These are phyloP conservation scores for Blastomussa wellsi DNA, from an alignment of 92 coral and sea anemone species.

Conservation along the genomic window DNA sequence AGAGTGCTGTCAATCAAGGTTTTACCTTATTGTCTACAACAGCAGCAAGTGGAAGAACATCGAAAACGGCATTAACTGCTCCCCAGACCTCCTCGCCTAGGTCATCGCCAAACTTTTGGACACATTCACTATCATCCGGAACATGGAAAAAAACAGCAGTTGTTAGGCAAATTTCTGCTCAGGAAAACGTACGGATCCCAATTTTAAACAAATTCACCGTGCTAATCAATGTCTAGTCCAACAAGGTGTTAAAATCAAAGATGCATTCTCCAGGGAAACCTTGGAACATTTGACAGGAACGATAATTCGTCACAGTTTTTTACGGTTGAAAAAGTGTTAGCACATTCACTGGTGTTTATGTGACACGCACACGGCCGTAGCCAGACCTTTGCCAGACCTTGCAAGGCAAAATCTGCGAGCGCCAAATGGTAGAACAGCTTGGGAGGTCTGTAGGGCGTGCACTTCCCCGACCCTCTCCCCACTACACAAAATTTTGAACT, in stretches of 20 bases:
- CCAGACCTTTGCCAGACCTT: too few species aligned
- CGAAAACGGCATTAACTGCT: conserved; percentile 82
- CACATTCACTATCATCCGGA: conserved; percentile 63
- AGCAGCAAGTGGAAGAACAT: conserved; percentile 83
- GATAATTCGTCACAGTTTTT: too few species aligned
- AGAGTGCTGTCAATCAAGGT: neutral
- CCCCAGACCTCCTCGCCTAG: conserved; percentile 79
- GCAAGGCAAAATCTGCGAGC: too few species aligned
- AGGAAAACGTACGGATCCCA: neutral
- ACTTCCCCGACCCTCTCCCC: too few species aligned
- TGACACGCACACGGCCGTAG: too few species aligned
- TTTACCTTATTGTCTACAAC: conserved; percentile 81
- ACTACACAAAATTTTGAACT: too few species aligned
- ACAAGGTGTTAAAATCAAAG: neutral
- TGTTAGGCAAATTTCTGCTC: neutral
- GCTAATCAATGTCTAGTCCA: neutral
- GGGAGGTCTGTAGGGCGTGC: too few species aligned
- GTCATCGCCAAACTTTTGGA: conserved; percentile 74
- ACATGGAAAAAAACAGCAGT: neutral
- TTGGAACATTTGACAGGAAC: too few species aligned
- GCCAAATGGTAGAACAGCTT: too few species aligned
- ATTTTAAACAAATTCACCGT: neutral
- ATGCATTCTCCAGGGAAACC: too few species aligned
- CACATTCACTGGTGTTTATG: too few species aligned
- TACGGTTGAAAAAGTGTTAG: too few species aligned